Evolutionary conservation across 1,140 invertebrate genomes (phyloP).

Genomic region (Cyclargus thomasi): DNA sequence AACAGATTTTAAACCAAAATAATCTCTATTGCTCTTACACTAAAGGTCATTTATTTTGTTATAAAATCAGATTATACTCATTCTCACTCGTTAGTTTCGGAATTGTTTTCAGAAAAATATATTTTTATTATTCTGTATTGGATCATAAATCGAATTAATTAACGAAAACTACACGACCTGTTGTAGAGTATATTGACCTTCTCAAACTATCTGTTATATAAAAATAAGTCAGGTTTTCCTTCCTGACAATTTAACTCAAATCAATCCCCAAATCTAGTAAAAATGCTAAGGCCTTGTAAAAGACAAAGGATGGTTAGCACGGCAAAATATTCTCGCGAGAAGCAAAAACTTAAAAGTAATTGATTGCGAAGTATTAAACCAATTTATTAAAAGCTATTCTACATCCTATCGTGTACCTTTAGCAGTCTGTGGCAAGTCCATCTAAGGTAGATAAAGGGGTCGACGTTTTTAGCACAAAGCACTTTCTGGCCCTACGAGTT

Average conservation of each 20-base stretch:
- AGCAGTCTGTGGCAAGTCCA: slow-evolving; percentile 53
- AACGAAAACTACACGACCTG: background rate
- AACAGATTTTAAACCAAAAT: background rate
- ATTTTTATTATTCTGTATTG: background rate
- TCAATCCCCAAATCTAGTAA: no score
- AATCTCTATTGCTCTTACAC: background rate
- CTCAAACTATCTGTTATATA: slow-evolving; percentile 24
- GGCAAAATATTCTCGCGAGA: no score
- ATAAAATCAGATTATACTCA: slow-evolving; percentile 5
- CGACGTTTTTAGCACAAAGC: slow-evolving; percentile 71
- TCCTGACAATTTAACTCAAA: no score
- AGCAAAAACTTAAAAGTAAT: no score
- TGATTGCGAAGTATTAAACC: no score
- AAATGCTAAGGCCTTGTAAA: no score
- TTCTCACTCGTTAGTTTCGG: background rate
- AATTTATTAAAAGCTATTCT: background rate
- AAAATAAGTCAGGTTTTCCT: no score
- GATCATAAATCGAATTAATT: background rate
- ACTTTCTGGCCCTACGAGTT: slow-evolving; percentile 62
- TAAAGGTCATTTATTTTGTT: background rate
- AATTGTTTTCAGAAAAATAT: background rate
- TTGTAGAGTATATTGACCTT: slow-evolving; percentile 6
- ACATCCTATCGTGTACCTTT: slow-evolving; percentile 3
- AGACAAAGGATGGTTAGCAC: no score
- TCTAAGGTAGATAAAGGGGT: slow-evolving; percentile 63